Conservation (phyloP, 2,113 vertebrate genomes). For the Tupaia tana region DNA sequence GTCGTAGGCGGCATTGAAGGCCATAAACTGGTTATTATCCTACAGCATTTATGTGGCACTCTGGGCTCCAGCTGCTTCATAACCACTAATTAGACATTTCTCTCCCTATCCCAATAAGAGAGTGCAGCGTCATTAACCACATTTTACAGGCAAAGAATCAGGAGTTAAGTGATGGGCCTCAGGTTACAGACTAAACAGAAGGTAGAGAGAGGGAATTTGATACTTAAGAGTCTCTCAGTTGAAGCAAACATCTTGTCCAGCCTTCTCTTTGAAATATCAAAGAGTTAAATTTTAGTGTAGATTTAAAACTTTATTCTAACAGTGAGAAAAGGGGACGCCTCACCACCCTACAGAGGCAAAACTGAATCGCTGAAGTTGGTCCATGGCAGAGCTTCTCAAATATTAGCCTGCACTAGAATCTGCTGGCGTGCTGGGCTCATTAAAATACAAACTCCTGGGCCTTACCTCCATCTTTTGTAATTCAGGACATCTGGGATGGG, state of each 20-base stretch:
- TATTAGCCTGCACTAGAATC: no score
- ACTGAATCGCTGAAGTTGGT: background rate
- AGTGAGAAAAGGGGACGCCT: background rate
- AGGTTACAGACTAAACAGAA: slow-evolving; percentile 62
- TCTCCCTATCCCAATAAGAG: slow-evolving; percentile 2
- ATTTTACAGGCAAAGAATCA: slow-evolving; percentile 61
- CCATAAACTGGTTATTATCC: slow-evolving; percentile 62
- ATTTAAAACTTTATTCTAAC: background rate
- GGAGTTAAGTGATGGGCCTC: slow-evolving; percentile 57
- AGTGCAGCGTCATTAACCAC: background rate
- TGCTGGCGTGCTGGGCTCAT: background rate
- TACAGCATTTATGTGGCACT: slow-evolving; percentile 35
- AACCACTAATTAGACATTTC: slow-evolving; percentile 77
- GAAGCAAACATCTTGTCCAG: background rate
- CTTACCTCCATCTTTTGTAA: background rate
- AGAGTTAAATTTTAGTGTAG: background rate
- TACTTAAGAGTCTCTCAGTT: background rate
- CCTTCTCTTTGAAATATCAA: background rate
- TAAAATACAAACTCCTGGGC: background rate
- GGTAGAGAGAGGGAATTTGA: slow-evolving; percentile 14
- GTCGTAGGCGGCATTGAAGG: slow-evolving; percentile 63
- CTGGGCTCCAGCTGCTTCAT: slow-evolving; percentile 57
- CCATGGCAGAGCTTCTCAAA: background rate
- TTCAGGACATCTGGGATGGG: background rate
- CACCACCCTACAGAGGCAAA: background rate